These are phyloP conservation scores for Julus scanicus DNA, from an alignment of 2,888 invertebrate genomes.

Conservation along the genomic window DNA sequence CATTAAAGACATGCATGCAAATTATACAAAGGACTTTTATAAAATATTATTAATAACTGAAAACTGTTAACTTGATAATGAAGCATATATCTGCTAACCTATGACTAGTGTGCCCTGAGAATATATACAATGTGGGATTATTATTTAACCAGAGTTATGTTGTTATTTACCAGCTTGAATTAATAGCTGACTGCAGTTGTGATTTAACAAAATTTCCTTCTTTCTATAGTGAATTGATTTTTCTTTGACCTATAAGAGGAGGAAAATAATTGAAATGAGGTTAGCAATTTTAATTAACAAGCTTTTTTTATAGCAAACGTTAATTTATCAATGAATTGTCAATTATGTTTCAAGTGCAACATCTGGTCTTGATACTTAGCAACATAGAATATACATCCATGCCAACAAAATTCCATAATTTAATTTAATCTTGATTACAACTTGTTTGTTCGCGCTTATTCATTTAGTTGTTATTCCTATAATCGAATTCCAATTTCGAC, in stretches of 20 bases:
- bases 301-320: not conserved
- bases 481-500: not conserved
- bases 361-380: not conserved
- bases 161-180: not conserved
- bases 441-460: not conserved
- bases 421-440: not conserved
- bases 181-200: not conserved
- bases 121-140: not conserved
- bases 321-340: not conserved
- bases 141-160: not conserved
- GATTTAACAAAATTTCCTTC: not conserved
- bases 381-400: not conserved
- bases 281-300: constrained; percentile 22
- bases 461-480: not conserved
- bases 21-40: not conserved
- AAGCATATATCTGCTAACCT: not conserved
- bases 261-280: not conserved
- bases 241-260: not conserved
- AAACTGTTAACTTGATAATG: not conserved
- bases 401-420: not conserved
- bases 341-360: not conserved
- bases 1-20: not conserved
- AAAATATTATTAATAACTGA: not conserved
- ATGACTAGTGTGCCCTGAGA: not conserved
- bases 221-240: not conserved